Base-by-base conservation (phyloP, 1,140 invertebrate genomes). In the Phenacoccus solenopsis region DNA sequence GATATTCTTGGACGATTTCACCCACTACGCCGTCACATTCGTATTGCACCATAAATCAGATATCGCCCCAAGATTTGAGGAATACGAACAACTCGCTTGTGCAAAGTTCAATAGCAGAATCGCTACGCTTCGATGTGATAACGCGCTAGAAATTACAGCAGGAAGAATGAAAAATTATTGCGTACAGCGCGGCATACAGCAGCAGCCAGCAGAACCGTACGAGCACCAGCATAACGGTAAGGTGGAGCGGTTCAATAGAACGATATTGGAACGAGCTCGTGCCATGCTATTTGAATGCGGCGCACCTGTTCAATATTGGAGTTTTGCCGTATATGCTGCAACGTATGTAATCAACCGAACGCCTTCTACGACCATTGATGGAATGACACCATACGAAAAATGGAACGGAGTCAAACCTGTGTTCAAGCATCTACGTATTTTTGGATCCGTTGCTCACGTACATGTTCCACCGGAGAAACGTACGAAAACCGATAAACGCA, bases 401-500 rank as follows among this genome's bases (percentile, higher is more conserved):
- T 49, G 38, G 38, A 9, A n/a, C 20, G 20, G 20, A 16, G 2
- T 10, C 13, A n/a, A 9, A 49, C 38, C 38, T 3, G 16, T 16
- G 3, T 16, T 49, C 3, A 9, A 10, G 4, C 38, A n/a, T 9
- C 2, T 49, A 9, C 5, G 73, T 27, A 70, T 75, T 30, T 79
- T 80, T 74, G 77, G 77, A 28, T 74, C 74, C 28, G 49, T 22
- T 24, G 76, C 76, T 1, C 78, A 73, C 70, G 71, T 72, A 0
- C 75, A 76, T 21, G 71, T 80, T 28, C 79, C 79, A 12, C 72
- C 76, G 9, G 70, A 76, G 69, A 75, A 76, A 13, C 28, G 76
- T 38, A 69, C 70, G 13, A 78, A 77, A 69, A 73, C 74, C 22
- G 76, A 78, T 67, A 13, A 68, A 0, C 78, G 77, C 27, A 69